Conservation (phyloP, 2,888 invertebrate species). For the Girardia tigrina region DNA sequence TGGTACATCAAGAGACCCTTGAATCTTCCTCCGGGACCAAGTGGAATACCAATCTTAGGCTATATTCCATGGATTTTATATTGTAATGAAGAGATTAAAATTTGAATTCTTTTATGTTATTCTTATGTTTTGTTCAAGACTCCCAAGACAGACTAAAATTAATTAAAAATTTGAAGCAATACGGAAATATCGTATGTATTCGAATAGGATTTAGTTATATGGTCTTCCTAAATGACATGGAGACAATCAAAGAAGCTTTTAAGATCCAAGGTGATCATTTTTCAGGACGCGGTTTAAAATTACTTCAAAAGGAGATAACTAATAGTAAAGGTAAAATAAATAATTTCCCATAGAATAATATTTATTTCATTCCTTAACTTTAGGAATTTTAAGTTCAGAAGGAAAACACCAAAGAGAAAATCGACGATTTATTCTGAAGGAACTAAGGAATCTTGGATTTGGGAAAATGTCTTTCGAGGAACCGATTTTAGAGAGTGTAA, state of each 20-base stretch:
- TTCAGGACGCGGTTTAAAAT: slow-evolving; percentile 9
- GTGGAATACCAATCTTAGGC: background rate
- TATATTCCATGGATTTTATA: background rate
- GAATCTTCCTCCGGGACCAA: background rate
- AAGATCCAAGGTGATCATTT: background rate
- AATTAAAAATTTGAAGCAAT: background rate
- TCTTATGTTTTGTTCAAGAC: background rate
- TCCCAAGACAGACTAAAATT: background rate
- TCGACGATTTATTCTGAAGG: background rate
- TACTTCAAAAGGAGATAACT: slow-evolving; percentile 6
- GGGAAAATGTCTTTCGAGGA: background rate
- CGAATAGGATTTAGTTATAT: slow-evolving; percentile 1
- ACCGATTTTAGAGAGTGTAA: background rate
- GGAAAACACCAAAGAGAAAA: slow-evolving; percentile 1
- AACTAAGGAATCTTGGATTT: background rate
- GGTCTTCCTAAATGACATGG: background rate
- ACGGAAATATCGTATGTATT: background rate
- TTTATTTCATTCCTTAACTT: background rate
- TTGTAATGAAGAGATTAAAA: no score
- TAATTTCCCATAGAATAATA: background rate
- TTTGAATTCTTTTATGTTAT: background rate
- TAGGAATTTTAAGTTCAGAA: background rate
- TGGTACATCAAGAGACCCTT: background rate
- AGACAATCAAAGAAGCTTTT: background rate
- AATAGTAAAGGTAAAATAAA: background rate